These are phyloP conservation scores for Loris lydekkerianus DNA, from an alignment of 2,797 vertebrate species.

Conservation along the genomic window DNA sequence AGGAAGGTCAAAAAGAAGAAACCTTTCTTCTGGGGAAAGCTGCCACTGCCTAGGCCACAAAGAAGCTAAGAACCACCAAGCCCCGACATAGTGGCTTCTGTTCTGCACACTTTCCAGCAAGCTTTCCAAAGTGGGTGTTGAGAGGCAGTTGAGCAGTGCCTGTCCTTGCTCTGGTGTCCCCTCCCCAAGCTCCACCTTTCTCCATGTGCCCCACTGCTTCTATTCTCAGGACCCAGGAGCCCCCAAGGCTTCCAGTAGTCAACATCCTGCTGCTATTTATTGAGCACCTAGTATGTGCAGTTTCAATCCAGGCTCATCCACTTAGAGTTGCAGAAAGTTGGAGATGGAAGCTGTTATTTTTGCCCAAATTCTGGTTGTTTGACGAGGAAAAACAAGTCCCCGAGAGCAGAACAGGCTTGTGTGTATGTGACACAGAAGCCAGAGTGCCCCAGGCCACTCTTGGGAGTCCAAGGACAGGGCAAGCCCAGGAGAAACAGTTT, in stretches of 20 bases:
- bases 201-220: neutral
- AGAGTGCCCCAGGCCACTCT: neutral
- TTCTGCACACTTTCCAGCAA: neutral
- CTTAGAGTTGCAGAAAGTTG: neutral
- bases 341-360: neutral
- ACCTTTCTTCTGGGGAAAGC: neutral
- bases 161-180: neutral
- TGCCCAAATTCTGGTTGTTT: neutral
- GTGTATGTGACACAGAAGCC: neutral
- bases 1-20: neutral
- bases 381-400: neutral
- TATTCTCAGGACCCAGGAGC: neutral
- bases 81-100: fast-evolving
- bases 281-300: neutral
- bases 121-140: neutral
- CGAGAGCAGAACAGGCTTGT: neutral
- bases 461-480: neutral
- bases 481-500: neutral
- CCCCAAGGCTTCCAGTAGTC: neutral
- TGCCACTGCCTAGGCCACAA: neutral
- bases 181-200: neutral
- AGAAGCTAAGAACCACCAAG: neutral
- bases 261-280: neutral
- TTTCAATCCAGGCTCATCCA: neutral
- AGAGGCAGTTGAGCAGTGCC: neutral